Percentiles rank a stretch among this genome's conserved stretches.
phyloP scores from a whole-genome alignment of 2,888 invertebrate species.

The Ceramica pisi region DNA sequence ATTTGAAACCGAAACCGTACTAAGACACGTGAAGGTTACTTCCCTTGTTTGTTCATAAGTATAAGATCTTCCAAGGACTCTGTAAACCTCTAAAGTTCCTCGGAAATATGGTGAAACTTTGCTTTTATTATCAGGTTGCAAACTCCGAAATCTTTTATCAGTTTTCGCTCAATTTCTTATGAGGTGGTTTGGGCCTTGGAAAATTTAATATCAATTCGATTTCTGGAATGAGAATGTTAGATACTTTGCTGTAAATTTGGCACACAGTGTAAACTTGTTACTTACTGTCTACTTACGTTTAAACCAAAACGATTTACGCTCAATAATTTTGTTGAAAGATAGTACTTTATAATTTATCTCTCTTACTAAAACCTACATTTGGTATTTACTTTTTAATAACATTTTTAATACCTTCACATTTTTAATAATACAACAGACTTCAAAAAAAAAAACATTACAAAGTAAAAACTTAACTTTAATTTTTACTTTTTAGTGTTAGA shows the following conservation, averaged over 20 bases:
- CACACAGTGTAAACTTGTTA: background rate
- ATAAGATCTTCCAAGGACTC: constrained; percentile 20
- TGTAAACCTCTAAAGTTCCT: constrained; percentile 12
- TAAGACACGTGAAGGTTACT: background rate
- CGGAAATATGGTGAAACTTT: constrained; percentile 33
- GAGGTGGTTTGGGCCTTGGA: constrained; percentile 17
- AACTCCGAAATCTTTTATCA: constrained; percentile 44
- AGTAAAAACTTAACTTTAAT: no score
- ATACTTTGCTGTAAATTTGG: background rate
- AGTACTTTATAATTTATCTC: background rate
- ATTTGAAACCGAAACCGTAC: background rate
- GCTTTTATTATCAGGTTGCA: constrained; percentile 38
- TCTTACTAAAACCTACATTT: background rate
- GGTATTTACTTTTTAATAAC: no score
- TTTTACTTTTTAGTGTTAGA: no score
- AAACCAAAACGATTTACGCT: background rate
- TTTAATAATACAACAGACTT: no score
- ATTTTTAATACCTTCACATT: no score
- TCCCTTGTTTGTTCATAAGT: constrained; percentile 4
- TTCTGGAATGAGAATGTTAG: background rate
- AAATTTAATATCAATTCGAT: constrained; percentile 4
- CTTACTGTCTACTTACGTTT: no score
- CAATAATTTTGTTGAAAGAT: background rate
- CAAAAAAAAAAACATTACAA: no score
- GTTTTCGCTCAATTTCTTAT: constrained; percentile 37